These are phyloP conservation scores for Lepidotrigona ventralis DNA, from an alignment of 1,140 invertebrate species.

Conservation along the genomic window DNA sequence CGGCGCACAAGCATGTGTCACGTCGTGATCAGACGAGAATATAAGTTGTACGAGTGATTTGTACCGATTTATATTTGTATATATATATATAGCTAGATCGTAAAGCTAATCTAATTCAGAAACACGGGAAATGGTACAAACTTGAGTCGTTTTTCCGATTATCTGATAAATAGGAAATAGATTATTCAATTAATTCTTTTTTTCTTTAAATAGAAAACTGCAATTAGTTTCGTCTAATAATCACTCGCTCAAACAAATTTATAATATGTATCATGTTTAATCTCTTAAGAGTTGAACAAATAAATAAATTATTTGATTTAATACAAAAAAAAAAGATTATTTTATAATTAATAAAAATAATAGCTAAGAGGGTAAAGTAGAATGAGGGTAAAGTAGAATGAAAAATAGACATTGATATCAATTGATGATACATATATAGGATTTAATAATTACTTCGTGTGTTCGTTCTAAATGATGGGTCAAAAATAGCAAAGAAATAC, in stretches of 20 bases:
- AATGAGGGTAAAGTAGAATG: too few relatives aligned
- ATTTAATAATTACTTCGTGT: neutral
- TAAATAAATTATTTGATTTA: neutral
- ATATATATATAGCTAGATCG: too few relatives aligned
- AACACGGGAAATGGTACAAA: neutral
- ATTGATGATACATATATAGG: neutral
- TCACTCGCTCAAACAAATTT: neutral
- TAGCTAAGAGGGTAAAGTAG: neutral
- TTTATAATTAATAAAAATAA: neutral
- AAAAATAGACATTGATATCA: neutral
- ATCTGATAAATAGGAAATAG: neutral
- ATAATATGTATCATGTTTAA: neutral
- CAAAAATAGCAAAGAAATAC: slow-evolving; percentile 62
- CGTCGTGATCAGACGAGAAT: slow-evolving; percentile 44
- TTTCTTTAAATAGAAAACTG: neutral
- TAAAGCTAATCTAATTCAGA: slow-evolving; percentile 23
- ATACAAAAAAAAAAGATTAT: neutral
- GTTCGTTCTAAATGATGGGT: neutral
- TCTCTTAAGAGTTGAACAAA: neutral
- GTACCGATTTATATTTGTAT: neutral
- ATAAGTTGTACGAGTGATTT: neutral
- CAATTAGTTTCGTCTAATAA: neutral
- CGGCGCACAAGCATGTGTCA: slow-evolving; percentile 74
- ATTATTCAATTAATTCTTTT: neutral
- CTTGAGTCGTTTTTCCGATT: neutral